These are phyloP conservation scores for Athalia cordata DNA, from an alignment of 2,888 invertebrate species.

Conservation along the genomic window DNA sequence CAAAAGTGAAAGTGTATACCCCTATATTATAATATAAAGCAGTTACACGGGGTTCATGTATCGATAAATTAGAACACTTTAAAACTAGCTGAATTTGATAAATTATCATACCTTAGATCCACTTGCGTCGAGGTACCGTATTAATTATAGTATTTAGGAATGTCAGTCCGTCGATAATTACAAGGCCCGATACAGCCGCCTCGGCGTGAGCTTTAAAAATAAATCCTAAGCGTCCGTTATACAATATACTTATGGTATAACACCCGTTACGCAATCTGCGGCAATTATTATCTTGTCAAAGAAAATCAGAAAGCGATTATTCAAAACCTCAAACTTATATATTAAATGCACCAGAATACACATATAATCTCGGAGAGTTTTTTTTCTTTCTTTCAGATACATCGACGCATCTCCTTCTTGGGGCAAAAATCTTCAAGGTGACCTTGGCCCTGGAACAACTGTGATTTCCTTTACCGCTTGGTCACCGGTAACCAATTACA, in stretches of 20 bases:
- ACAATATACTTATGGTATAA: neutral
- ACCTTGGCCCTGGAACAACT: conserved; percentile 77
- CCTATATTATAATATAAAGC: too few relatives aligned
- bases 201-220: too few relatives aligned
- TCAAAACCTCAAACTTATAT: neutral
- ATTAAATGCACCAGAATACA: neutral
- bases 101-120: conserved; percentile 1
- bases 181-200: conserved; percentile 7
- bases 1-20: neutral
- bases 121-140: conserved; percentile 1
- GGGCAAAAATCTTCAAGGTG: conserved; percentile 78
- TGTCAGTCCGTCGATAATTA: conserved; percentile 33
- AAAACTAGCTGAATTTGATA: neutral
- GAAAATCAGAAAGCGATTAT: neutral
- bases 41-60: neutral
- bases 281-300: conserved; percentile 31
- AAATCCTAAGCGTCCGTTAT: too few relatives aligned
- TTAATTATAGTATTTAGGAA: conserved; percentile 31
- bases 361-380: neutral
- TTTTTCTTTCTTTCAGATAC: conserved; percentile 71
- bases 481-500: conserved; percentile 76
- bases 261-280: conserved; percentile 23
- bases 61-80: conserved; percentile 13
- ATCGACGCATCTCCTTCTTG: conserved; percentile 79
- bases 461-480: conserved; percentile 78